Conservation (phyloP, 2,888 invertebrate genomes). For the Penaeus monodon region DNA sequence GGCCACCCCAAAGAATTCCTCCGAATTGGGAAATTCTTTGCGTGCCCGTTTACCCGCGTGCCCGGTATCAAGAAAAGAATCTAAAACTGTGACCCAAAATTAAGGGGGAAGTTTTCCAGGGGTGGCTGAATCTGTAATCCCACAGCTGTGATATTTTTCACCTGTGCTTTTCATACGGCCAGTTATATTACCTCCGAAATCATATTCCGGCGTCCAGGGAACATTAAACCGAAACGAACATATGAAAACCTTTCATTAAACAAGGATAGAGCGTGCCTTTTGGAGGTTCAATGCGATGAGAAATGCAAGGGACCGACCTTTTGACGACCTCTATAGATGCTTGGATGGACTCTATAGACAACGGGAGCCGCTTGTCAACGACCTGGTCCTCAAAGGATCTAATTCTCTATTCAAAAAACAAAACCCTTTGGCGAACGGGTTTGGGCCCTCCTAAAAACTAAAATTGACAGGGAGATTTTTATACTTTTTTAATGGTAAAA, state of each 20-base stretch:
- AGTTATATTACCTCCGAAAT: background rate
- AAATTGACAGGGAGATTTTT: background rate
- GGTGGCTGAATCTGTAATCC: background rate
- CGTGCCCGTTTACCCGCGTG: background rate
- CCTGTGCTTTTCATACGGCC: background rate
- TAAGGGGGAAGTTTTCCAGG: background rate
- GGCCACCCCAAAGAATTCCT: conserved; percentile 9
- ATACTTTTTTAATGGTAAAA: too few species aligned
- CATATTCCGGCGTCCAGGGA: background rate
- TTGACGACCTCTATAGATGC: background rate
- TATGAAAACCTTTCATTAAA: background rate
- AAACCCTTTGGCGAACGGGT: background rate
- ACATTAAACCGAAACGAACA: background rate
- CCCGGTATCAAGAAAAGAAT: background rate
- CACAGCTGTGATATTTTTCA: background rate
- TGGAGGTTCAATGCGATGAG: background rate
- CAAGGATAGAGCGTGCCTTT: background rate
- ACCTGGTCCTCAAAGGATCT: conserved; percentile 8
- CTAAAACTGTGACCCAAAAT: conserved; percentile 7
- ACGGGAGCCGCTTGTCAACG: conserved; percentile 22
- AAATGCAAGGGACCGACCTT: background rate
- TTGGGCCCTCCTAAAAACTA: background rate
- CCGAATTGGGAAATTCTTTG: background rate
- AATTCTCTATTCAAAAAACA: conserved; percentile 20
- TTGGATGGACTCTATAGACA: background rate